phyloP scores from a whole-genome alignment of 2,797 vertebrate species.

The Peromyscus aztecus region DNA sequence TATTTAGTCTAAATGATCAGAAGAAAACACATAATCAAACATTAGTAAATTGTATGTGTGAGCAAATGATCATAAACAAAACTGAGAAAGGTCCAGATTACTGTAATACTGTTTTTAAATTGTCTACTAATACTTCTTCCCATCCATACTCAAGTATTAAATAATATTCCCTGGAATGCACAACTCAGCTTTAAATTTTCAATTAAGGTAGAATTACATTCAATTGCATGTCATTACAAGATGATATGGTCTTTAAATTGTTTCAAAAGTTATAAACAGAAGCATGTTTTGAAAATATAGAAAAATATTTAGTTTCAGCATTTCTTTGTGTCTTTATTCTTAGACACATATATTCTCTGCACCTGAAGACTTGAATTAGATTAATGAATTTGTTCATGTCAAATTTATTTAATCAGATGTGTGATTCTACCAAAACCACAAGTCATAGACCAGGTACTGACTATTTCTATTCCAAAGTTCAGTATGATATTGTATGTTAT shows the following conservation, averaged over 20 bases:
- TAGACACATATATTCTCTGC: neutral
- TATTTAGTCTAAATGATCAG: neutral
- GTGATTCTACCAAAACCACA: constrained; percentile 1
- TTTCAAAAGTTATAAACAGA: neutral
- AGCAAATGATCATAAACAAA: neutral
- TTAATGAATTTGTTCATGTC: neutral
- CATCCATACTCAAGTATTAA: neutral
- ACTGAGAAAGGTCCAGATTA: neutral
- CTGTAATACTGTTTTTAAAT: neutral
- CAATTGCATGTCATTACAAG: neutral
- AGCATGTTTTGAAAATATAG: neutral
- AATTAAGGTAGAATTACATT: neutral
- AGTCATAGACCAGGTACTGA: neutral
- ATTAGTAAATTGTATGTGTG: neutral
- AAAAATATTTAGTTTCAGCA: neutral
- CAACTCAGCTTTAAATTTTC: neutral
- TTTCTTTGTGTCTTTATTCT: neutral
- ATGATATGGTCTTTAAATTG: neutral
- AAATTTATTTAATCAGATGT: constrained; percentile 42
- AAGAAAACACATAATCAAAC: neutral
- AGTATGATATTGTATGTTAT: neutral
- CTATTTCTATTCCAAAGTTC: neutral
- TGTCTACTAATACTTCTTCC: neutral
- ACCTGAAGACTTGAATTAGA: neutral
- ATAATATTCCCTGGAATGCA: neutral